Evolutionary conservation across 2,113 vertebrate species (phyloP), one percentile per base, ranked within the genome.

Genomic region (Phaethon lepturus): DNA sequence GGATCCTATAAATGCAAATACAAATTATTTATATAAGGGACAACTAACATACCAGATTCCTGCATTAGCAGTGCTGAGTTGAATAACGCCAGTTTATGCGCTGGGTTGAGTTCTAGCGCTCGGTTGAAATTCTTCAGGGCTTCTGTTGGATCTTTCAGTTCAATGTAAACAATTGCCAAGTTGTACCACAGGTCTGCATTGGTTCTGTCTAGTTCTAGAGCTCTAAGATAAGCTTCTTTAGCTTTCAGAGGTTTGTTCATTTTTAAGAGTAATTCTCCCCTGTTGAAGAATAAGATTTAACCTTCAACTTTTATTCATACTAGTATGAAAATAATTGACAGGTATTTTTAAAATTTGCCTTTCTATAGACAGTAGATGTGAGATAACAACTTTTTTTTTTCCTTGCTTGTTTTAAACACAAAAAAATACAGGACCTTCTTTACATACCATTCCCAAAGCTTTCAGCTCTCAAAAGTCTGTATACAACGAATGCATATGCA

Each of bases 181-280:
- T 99, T 99, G 98, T 99, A 99, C 99, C 99, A 99, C 80, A 99
- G 98, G 95, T 99, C 99, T 53, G 99, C 99, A 73, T 99, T 99
- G 93, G 97, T 98, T 93, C 97, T 98, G 96, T 99, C 99, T 62
- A 99, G 98, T 67, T 99, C 99, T 59, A 99, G 66, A 23, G 99
- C 99, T 88, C 98, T 98, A 49, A 99, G 98, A 95, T 99, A 99
- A 35, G 99, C 99, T 69, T 99, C 99, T 50, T 99, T 99, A 26
- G 99, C 99, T 97, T 99, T 99, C 16, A 98, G 97, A 73, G 99
- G 99, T 94, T 99, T 99, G 94, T 99, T 99, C 99, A 99, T 99
- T 98, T 99, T 99, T 92, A 99, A 90, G 88, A 99, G 99, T 60
- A 99, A 97, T 97, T 99, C 99, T 68, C 99, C 99, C 98, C 99